These are phyloP conservation scores for Trematomus loennbergii DNA, from an alignment of 2,113 vertebrate species.

Conservation along the genomic window DNA sequence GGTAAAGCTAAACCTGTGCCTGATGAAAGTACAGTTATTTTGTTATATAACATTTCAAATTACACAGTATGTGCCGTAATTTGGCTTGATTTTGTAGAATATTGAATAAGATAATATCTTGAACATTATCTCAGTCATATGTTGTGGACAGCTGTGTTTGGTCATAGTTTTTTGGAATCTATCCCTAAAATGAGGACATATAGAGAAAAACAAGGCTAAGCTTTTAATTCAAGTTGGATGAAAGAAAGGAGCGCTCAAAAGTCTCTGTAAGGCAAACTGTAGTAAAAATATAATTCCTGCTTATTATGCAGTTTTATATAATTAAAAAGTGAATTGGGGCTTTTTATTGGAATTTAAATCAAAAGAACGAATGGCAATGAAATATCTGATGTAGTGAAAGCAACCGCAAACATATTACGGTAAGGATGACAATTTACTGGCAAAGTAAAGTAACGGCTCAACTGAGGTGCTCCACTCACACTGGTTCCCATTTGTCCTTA, in stretches of 20 bases:
- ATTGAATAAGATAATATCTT: background rate
- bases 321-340: constrained; percentile 11
- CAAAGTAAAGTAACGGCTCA: background rate
- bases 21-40: background rate
- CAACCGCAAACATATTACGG: background rate
- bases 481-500: constrained; percentile 3
- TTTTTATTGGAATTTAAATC: background rate
- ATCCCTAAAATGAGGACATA: background rate
- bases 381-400: background rate
- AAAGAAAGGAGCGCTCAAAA: constrained; percentile 1
- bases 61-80: background rate
- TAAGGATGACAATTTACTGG: background rate
- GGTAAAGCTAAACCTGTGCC: background rate
- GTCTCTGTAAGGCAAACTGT: constrained; percentile 1
- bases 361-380: constrained; percentile 19
- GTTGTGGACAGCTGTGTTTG: constrained; percentile 7
- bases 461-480: background rate
- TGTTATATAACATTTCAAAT: too few relatives aligned
- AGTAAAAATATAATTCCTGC: constrained; percentile 34
- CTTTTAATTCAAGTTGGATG: constrained; percentile 48
- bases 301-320: constrained; percentile 11
- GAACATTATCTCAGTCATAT: background rate
- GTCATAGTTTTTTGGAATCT: background rate
- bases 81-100: background rate
- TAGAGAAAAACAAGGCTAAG: constrained; percentile 4